A percentile compares a stretch with the other conserved stretches of the same genome.
These are phyloP conservation scores for western clawed frog (Xenopus tropicalis) DNA, from an alignment of 2,113 vertebrate species.

Conservation along the genomic window DNA sequence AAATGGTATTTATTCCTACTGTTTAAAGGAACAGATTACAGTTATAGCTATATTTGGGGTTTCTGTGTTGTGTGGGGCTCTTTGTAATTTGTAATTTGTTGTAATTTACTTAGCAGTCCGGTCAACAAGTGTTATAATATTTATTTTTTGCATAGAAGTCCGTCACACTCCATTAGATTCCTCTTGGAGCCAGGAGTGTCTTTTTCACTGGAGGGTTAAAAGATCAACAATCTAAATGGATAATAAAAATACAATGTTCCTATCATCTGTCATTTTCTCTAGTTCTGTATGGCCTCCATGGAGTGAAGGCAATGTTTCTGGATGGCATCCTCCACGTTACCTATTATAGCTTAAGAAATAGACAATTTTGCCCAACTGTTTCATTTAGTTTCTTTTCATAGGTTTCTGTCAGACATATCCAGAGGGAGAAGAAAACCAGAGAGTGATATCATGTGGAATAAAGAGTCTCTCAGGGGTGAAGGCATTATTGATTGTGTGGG, in stretches of 20 bases:
- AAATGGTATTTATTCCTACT: no score
- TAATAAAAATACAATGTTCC: not conserved
- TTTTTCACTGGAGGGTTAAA: not conserved
- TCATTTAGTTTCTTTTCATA: conserved; percentile 14
- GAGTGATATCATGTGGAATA: conserved; percentile 17
- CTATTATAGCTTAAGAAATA: not conserved
- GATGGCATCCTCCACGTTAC: no score
- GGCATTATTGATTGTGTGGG: conserved; percentile 34
- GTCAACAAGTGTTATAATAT: no score
- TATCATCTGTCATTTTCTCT: not conserved
- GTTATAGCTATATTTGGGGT: no score
- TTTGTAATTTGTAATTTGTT: no score
- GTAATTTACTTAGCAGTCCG: no score
- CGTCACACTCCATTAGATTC: no score
- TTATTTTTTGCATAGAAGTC: no score
- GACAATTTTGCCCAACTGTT: not conserved
- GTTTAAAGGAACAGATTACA: no score
- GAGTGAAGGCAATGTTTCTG: not conserved
- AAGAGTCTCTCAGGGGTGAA: conserved; percentile 21
- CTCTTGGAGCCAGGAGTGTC: no score
- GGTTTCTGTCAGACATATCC: conserved; percentile 12
- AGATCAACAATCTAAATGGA: not conserved
- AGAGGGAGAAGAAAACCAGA: not conserved
- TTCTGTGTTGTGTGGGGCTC: no score
- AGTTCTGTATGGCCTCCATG: not conserved